These are phyloP conservation scores for Emydura subglobosa DNA, from an alignment of 2,113 vertebrate genomes.

Conservation along the genomic window DNA sequence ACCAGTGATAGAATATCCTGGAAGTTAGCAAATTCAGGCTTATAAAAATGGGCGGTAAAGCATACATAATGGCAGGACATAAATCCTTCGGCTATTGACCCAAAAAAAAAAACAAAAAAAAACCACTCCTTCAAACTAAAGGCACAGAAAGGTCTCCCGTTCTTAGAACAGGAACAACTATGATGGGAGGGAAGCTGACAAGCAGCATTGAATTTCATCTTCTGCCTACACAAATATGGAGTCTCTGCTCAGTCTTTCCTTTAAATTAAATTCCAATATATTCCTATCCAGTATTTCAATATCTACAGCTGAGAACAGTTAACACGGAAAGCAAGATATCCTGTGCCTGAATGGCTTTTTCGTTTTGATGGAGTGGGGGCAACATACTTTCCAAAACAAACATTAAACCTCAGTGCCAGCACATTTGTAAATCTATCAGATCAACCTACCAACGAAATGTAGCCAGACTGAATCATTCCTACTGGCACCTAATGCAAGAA, in stretches of 20 bases:
- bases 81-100: constrained; percentile 10
- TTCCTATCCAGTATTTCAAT: not conserved
- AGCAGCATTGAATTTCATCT: not conserved
- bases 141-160: not conserved
- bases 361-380: not conserved
- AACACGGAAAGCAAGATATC: constrained; percentile 23
- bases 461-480: not conserved
- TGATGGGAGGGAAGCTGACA: not conserved
- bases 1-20: not conserved
- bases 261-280: constrained; percentile 3
- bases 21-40: not conserved
- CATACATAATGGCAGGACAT: not conserved
- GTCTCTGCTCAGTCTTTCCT: not conserved
- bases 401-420: not conserved
- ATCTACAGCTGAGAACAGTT: not conserved
- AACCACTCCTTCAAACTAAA: not conserved
- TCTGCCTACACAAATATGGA: not conserved
- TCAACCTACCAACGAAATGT: not conserved
- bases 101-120: too few species aligned
- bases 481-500: not conserved
- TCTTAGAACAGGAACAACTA: not conserved
- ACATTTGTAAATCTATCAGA: not conserved
- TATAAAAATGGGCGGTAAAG: not conserved
- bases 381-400: constrained; percentile 5
- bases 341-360: not conserved